Evolutionary conservation across 2,113 vertebrate genomes (phyloP).

Genomic region (Alosa alosa): DNA sequence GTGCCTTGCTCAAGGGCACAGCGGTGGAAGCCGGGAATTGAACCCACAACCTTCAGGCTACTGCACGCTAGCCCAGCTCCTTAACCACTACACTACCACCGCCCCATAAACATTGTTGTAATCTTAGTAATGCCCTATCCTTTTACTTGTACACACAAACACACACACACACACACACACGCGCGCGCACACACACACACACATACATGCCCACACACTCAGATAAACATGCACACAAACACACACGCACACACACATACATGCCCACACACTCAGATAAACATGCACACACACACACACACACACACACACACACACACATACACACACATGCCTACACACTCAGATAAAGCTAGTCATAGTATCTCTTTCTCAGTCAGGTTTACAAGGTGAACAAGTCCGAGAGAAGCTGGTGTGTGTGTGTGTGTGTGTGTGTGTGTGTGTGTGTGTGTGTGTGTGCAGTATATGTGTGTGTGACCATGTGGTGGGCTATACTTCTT

Average conservation of each 20-base stretch:
- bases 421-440: constrained; percentile 2
- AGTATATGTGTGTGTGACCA: not conserved
- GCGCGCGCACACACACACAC: not conserved
- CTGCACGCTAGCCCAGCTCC: no score
- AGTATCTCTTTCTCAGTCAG: not conserved
- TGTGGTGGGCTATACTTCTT: not conserved
- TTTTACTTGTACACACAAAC: not conserved
- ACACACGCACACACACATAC: no score
- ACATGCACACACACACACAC: no score
- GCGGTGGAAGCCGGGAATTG: no score
- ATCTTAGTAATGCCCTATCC: not conserved
- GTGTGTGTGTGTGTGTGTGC: not conserved
- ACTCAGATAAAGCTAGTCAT: not conserved
- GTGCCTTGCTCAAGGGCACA: no score
- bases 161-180: not conserved
- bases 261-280: not conserved
- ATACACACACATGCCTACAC: no score
- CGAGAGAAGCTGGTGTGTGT: not conserved
- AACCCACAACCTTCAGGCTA: no score
- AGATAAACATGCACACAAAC: no score
- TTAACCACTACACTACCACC: no score
- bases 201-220: not conserved
- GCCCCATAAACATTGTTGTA: not conserved
- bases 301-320: not conserved
- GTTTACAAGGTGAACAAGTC: not conserved